Evolutionary conservation across 2,888 invertebrate genomes (phyloP).

Genomic region (Cheilosia impressa): DNA sequence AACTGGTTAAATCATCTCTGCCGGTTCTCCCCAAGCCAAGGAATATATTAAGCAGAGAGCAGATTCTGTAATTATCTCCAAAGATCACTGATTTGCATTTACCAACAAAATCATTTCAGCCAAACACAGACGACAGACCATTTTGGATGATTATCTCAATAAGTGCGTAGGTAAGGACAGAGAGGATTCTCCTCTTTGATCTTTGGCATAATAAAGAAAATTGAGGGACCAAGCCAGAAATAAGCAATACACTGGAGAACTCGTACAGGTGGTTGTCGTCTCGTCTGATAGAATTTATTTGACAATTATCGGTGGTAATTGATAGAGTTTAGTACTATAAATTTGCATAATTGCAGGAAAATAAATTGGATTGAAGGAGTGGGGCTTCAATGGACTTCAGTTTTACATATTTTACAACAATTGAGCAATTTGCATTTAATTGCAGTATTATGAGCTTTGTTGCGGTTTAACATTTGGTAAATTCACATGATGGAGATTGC

Average conservation of each 20-base stretch:
- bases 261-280: slow-evolving; percentile 49
- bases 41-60: not conserved
- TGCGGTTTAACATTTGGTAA: not conserved
- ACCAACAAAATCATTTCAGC: slow-evolving; percentile 30
- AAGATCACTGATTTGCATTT: slow-evolving; percentile 68
- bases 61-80: slow-evolving; percentile 55
- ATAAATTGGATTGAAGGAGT: slow-evolving; percentile 15
- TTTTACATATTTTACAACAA: slow-evolving; percentile 32
- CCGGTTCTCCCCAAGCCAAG: not conserved
- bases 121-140: slow-evolving; percentile 1
- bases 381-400: slow-evolving; percentile 44
- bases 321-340: slow-evolving; percentile 60
- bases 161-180: slow-evolving; percentile 5
- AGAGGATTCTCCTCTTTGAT: slow-evolving; percentile 31
- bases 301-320: slow-evolving; percentile 68
- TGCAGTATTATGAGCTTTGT: slow-evolving; percentile 8
- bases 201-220: slow-evolving; percentile 40
- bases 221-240: slow-evolving; percentile 26
- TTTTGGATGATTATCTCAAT: slow-evolving; percentile 13
- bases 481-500: not conserved
- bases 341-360: slow-evolving; percentile 64
- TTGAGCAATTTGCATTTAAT: slow-evolving; percentile 59
- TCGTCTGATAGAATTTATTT: slow-evolving; percentile 60
- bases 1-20: slow-evolving; percentile 38
- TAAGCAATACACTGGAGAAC: not conserved